Percentiles rank a stretch among this genome's conserved stretches.
Conservation (phyloP, 2,888 invertebrate genomes). For the Lasioglossum morio region DNA sequence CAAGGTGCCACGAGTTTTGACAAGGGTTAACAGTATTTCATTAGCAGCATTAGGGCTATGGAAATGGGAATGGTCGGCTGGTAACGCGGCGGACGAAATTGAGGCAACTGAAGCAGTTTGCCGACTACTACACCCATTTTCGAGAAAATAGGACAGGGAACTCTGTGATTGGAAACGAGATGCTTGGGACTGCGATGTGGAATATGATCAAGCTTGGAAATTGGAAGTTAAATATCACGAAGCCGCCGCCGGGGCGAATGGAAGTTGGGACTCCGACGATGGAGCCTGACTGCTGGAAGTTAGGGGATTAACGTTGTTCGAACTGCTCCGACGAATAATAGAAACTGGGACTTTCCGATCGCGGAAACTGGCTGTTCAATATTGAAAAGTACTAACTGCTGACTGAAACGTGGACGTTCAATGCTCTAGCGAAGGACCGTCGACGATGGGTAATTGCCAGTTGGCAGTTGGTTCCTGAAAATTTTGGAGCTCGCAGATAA, state of each 20-base stretch:
- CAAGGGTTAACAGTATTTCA: slow-evolving; percentile 53
- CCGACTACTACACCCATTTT: background rate
- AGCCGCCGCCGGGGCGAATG: background rate
- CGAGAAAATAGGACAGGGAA: slow-evolving; percentile 6
- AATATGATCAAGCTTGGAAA: background rate
- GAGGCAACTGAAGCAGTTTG: background rate
- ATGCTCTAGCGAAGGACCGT: background rate
- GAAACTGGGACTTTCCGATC: background rate
- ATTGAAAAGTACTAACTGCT: background rate
- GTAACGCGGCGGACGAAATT: slow-evolving; percentile 15
- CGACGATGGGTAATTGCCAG: background rate
- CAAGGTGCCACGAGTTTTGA: slow-evolving; percentile 38
- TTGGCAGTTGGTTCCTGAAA: background rate
- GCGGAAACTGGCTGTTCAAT: background rate
- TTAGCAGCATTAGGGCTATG: slow-evolving; percentile 42
- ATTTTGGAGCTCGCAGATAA: background rate
- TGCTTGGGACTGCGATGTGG: background rate
- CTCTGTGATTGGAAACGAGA: slow-evolving; percentile 16
- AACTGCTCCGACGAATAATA: background rate
- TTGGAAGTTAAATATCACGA: background rate
- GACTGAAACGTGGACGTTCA: background rate
- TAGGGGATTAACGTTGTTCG: background rate
- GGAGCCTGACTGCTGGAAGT: background rate
- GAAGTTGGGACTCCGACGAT: background rate
- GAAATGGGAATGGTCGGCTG: slow-evolving; percentile 25